phyloP scores from a whole-genome alignment of 1,140 invertebrate species.

The Akabosia matsudoensis region DNA sequence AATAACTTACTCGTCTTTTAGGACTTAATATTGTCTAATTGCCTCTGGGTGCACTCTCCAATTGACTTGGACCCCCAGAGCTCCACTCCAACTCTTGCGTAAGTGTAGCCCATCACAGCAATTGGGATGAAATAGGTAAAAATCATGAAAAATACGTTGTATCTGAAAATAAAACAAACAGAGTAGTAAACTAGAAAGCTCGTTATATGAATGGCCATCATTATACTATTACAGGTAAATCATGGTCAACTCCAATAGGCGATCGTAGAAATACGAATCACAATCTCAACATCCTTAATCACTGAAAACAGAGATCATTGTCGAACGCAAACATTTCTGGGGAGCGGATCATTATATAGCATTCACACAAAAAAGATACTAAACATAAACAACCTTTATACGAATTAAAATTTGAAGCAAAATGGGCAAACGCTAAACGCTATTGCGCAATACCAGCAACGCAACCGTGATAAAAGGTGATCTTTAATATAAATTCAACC shows the following conservation, averaged over 20 bases:
- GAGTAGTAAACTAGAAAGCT: background rate
- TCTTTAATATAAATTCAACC: too few relatives aligned
- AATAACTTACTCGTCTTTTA: conserved; percentile 82
- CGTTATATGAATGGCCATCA: background rate
- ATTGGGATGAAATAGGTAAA: conserved; percentile 93
- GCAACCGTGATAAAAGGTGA: too few relatives aligned
- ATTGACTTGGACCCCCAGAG: conserved; percentile 94
- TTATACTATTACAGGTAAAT: background rate
- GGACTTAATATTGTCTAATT: conserved; percentile 85
- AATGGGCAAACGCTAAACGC: too few relatives aligned
- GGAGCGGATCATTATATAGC: too few relatives aligned
- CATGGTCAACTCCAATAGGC: too few relatives aligned
- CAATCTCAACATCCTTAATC: background rate
- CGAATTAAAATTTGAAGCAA: too few relatives aligned
- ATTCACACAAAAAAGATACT: too few relatives aligned
- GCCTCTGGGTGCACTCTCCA: conserved; percentile 84
- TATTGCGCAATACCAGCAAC: too few relatives aligned
- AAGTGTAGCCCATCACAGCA: conserved; percentile 85
- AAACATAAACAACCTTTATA: too few relatives aligned
- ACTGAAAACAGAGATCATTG: too few relatives aligned
- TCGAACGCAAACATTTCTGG: too few relatives aligned
- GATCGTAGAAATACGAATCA: conserved; percentile 3
- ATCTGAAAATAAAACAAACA: conserved; percentile 60
- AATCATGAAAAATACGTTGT: conserved; percentile 81
- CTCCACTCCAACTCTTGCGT: conserved; percentile 82